A percentile compares a stretch with the other conserved stretches of the same genome.
Evolutionary conservation across 2,888 invertebrate species (phyloP).

Genomic region (Minunthozetes semirufus): DNA sequence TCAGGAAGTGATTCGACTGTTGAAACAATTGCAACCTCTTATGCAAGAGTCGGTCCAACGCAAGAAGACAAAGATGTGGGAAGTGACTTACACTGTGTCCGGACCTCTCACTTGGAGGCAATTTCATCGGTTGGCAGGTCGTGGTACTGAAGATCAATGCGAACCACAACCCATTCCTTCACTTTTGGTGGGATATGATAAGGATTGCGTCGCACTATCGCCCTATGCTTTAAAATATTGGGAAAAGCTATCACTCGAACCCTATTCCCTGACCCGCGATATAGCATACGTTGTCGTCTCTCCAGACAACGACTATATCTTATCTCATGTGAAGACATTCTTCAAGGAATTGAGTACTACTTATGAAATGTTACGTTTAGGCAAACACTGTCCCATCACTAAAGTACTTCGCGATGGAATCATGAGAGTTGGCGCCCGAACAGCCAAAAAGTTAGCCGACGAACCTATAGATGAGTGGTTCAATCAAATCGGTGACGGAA

Average conservation of each 20-base stretch:
- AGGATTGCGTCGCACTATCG: constrained; percentile 89
- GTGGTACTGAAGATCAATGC: constrained; percentile 86
- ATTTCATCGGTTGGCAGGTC: constrained; percentile 88
- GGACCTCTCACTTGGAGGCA: constrained; percentile 98
- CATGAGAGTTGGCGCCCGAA: constrained; percentile 66
- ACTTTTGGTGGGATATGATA: constrained; percentile 85
- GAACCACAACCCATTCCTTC: constrained; percentile 96
- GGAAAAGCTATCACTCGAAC: constrained; percentile 95
- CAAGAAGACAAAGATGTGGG: constrained; percentile 64
- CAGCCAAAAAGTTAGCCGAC: constrained; percentile 58
- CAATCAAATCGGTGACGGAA: constrained; percentile 59
- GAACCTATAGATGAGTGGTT: constrained; percentile 75
- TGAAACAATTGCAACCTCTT: constrained; percentile 82
- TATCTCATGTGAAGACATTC: constrained; percentile 71
- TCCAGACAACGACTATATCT: constrained; percentile 79
- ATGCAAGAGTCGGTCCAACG: constrained; percentile 77
- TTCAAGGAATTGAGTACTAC: constrained; percentile 86
- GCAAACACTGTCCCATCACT: constrained; percentile 82
- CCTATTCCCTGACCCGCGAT: constrained; percentile 88
- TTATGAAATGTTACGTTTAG: constrained; percentile 89
- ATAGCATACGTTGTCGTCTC: constrained; percentile 90
- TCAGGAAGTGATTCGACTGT: constrained; percentile 80
- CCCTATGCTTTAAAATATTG: constrained; percentile 89
- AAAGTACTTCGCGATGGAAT: constrained; percentile 78
- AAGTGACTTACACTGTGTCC: constrained; percentile 80